phyloP scores from a whole-genome alignment of 2,113 vertebrate genomes.

The Uria lomvia region DNA sequence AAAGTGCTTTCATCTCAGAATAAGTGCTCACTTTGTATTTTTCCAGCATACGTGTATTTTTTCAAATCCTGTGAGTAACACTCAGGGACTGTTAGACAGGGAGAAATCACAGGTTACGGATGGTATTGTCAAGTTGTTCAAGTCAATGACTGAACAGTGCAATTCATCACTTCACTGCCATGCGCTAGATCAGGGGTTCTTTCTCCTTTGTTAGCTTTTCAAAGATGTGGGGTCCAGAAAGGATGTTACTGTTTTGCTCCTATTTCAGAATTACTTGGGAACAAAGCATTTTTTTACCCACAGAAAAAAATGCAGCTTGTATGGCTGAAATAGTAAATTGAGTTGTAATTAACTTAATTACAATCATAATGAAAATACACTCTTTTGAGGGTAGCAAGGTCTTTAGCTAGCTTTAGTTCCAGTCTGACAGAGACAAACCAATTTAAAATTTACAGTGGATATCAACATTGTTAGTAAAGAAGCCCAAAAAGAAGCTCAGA shows the following conservation, averaged over 20 bases:
- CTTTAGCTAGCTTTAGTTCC: neutral
- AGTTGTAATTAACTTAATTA: constrained; percentile 20
- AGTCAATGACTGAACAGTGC: constrained; percentile 6
- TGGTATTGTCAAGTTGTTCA: neutral
- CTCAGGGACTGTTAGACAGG: neutral
- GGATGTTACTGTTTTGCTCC: constrained; percentile 3
- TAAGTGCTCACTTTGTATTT: neutral
- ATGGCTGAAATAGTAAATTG: neutral
- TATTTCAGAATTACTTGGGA: neutral
- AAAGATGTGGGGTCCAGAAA: constrained; percentile 36
- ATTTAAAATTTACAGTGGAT: neutral
- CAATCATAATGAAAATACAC: neutral
- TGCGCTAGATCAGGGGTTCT: neutral
- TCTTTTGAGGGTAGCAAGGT: neutral
- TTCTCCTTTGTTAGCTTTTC: constrained; percentile 24
- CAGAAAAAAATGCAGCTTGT: neutral
- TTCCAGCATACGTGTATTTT: neutral
- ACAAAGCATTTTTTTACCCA: neutral
- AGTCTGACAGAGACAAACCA: neutral
- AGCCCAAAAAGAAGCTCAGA: neutral
- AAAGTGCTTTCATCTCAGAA: neutral
- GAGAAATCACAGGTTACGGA: neutral
- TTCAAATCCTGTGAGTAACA: neutral
- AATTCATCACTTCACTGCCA: constrained; percentile 29
- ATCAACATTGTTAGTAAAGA: neutral